Base-by-base conservation (phyloP, 2,113 vertebrate species). In the Megaptera novaeangliae region DNA sequence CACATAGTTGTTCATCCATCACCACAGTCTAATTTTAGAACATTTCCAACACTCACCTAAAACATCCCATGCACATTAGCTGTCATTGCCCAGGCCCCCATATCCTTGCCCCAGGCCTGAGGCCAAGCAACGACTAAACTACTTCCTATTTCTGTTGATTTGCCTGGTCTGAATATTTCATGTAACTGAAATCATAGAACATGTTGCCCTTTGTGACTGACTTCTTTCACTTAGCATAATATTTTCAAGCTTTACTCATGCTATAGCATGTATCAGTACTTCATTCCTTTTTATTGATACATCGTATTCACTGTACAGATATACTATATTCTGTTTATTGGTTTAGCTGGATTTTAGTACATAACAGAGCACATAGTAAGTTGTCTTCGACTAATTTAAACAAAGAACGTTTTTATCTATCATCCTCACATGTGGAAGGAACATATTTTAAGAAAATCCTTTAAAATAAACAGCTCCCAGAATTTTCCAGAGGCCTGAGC, bases 391-490 rank as follows among this genome's bases (percentile, higher is more conserved):
- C 52, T 69, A 97, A 88, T 49, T 88, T 88, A 78, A 66, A n/a
- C 72, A 66, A 93, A 10, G 89, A 72, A 61, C 0, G 0, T 49
- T 96, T 46, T 82, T 27, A 64, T 64, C 55, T 71, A 8, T 61
- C 66, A 13, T 2, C 2, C 36, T 97, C 59, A 91, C 23, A 39
- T 94, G 41, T 49, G 18, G 91, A 98, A 63, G 91, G 8, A 36
- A 83, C 68, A 11, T 9, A 61, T 68, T 97, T 98, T 68, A 44
- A n/a, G 46, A 20, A 91, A 89, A 89, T 97, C 85, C 31, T 95
- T 81, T 74, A 59, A 12, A 36, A 80, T 71, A 87, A 95, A 90
- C 3, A 71, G 27, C 27, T 91, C n/a, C 34, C 25, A 75, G 49
- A 49, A 88, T 61, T 83, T 61, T 83, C 80, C 72, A 66, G 55